phyloP scores from a whole-genome alignment of 2,888 invertebrate species.

The Dorcus parallelipipedus region DNA sequence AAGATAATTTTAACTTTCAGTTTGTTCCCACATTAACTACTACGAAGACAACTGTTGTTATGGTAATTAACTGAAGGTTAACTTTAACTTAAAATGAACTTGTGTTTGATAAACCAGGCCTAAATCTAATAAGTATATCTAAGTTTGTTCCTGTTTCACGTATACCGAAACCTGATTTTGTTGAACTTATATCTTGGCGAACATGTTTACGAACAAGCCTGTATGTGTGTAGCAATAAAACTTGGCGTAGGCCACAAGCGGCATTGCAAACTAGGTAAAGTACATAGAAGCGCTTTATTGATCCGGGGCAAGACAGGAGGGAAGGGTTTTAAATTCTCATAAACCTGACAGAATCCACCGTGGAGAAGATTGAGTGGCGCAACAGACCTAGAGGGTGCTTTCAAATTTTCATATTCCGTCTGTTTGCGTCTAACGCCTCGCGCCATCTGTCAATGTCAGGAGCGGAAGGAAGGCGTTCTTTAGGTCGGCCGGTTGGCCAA shows the following conservation, averaged over 20 bases:
- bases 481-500: conserved; percentile 36
- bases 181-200: too few relatives aligned
- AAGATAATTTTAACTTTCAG: too few relatives aligned
- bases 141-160: too few relatives aligned
- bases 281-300: conserved; percentile 34
- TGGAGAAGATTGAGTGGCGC: conserved; percentile 40
- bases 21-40: too few relatives aligned
- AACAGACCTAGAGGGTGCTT: conserved; percentile 38
- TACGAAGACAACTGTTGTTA: too few relatives aligned
- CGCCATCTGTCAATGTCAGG: conserved; percentile 40
- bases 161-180: too few relatives aligned
- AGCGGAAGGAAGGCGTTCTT: conserved; percentile 29
- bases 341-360: conserved; percentile 41
- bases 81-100: too few relatives aligned
- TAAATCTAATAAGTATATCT: too few relatives aligned
- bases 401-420: conserved; percentile 41
- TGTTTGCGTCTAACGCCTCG: conserved; percentile 37
- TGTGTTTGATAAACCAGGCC: too few relatives aligned
- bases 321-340: conserved; percentile 45
- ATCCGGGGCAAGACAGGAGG: conserved; percentile 31
- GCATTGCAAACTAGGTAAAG: conserved; percentile 25
- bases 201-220: too few relatives aligned
- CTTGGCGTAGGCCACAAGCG: conserved; percentile 22
- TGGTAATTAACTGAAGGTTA: too few relatives aligned
- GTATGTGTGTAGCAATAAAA: conserved; percentile 28